A percentile compares a stretch with the other conserved stretches of the same genome.
Evolutionary conservation across 2,797 vertebrate species (phyloP).

Genomic region (Periparus ater): DNA sequence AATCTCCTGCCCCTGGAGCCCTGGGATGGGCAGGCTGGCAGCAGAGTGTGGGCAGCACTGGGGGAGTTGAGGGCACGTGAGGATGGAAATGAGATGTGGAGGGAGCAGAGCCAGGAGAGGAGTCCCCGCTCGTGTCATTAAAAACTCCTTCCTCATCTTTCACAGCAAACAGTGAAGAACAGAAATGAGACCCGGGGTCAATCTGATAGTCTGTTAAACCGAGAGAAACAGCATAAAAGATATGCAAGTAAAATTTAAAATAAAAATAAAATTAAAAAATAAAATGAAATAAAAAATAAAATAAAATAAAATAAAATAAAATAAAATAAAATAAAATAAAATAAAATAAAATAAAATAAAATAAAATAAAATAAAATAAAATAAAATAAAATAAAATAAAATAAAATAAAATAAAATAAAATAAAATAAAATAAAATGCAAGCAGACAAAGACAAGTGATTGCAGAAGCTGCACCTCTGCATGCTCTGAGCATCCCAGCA

Average conservation of each 20-base stretch:
- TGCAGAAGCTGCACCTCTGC: neutral
- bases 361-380: too few relatives aligned
- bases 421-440: neutral
- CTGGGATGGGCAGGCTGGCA: neutral
- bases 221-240: neutral
- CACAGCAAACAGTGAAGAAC: neutral
- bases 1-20: neutral
- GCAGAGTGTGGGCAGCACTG: rapidly evolving
- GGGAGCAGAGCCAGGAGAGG: neutral
- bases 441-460: neutral
- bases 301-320: neutral
- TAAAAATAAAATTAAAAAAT: neutral
- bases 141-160: neutral
- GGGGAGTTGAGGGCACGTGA: rapidly evolving
- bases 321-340: too few relatives aligned
- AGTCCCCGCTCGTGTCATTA: rapidly evolving
- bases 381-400: neutral
- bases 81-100: neutral
- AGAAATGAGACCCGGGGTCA: neutral
- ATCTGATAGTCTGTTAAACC: rapidly evolving
- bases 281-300: neutral
- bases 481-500: neutral
- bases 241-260: neutral
- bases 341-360: neutral
- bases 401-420: neutral